Base-by-base conservation (phyloP, 2,113 vertebrate species). In the Rhizomys pruinosus region DNA sequence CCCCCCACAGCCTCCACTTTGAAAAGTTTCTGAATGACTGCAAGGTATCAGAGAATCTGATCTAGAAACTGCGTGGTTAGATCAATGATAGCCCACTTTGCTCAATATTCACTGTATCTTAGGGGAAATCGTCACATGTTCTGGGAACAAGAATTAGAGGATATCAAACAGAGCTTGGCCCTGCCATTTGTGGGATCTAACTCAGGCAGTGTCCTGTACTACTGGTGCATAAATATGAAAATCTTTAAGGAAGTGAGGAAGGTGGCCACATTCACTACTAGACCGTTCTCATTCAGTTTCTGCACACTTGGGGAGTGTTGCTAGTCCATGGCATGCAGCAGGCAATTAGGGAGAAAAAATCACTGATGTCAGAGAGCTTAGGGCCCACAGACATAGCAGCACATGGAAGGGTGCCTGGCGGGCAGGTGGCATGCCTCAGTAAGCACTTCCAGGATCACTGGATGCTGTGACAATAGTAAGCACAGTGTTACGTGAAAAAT, bases 381-480 rank as follows among this genome's bases (percentile, higher is more conserved):
- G 5, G 47, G 71, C 25, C 4, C 0, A 1, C 57, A 85, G 66
- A 32, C 12, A 3, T 13, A 17, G 17, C 2, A 1, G n/a, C 16
- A 11, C n/a, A 20, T 13, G 44, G 76, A 22, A 72, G 52, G 63
- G 57, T 20, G 3, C 25, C 27, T n/a, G 15, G 32, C 12, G 32
- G 59, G 34, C 66, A 22, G 29, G 19, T 34, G 29, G 16, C n/a
- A 0, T 1, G 6, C 23, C 59, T 79, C 37, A 52, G 2, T 19
- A 29, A 25, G 15, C 4, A n/a, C 20, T 20, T 25, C 32, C 9
- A 9, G 73, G 32, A 12, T 10, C 64, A 47, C n/a, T 37, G 55
- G n/a, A 34, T 52, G 61, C 61, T 19, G 16, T 12, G 57, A 57
- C 25, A 92, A 42, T 15, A 22, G 2, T 61, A 81, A 66, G 63